These are phyloP conservation scores for Xylota segnis DNA, from an alignment of 2,888 invertebrate species.

Conservation along the genomic window DNA sequence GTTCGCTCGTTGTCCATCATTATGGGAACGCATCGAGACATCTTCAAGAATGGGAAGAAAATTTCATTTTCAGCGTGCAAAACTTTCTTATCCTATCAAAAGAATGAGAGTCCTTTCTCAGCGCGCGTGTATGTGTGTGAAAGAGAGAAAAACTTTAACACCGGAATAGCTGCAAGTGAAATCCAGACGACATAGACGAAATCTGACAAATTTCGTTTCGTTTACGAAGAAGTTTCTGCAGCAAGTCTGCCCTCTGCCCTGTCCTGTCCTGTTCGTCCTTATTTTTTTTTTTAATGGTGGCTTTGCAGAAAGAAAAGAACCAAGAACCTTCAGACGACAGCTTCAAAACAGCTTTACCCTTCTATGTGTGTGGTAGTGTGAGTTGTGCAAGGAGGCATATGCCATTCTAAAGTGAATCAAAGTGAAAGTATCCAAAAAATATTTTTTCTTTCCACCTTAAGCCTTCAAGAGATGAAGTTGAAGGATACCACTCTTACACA, in stretches of 20 bases:
- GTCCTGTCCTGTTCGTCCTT: not conserved
- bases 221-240: constrained; percentile 59
- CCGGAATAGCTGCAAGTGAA: constrained; percentile 76
- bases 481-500: constrained; percentile 39
- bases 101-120: constrained; percentile 45
- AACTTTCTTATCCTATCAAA: constrained; percentile 70
- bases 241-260: constrained; percentile 23
- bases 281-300: constrained; percentile 19
- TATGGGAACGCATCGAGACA: constrained; percentile 68
- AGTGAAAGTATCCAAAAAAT: constrained; percentile 64
- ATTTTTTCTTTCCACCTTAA: constrained; percentile 26
- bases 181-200: constrained; percentile 76
- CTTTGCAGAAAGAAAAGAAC: constrained; percentile 41
- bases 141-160: constrained; percentile 56
- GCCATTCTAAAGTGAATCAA: constrained; percentile 68
- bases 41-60: constrained; percentile 38
- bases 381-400: constrained; percentile 27
- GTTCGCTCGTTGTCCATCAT: constrained; percentile 72
- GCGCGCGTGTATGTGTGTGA: constrained; percentile 7
- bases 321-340: constrained; percentile 52
- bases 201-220: constrained; percentile 75
- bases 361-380: not conserved
- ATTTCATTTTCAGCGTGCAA: constrained; percentile 69
- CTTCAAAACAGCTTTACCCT: constrained; percentile 9
- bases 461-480: constrained; percentile 63